Base-by-base conservation (phyloP, 2,888 invertebrate genomes). In the Chouioia cunea region DNA sequence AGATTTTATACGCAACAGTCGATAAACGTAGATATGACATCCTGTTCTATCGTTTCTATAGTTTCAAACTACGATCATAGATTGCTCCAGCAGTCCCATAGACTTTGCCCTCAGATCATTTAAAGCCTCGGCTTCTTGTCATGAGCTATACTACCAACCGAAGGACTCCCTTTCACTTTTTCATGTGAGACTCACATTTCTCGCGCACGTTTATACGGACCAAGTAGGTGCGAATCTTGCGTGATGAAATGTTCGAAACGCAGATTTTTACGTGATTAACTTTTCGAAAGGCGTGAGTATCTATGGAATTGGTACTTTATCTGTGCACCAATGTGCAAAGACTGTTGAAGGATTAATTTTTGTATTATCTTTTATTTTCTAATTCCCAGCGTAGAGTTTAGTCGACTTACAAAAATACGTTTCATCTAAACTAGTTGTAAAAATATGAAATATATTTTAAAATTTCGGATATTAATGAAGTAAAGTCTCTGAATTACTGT, bases 91-190 rank as follows among this genome's bases (percentile, higher is more conserved):
- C n/a, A 18, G 69, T 63, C n/a, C 54, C 12, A 48, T 20, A 16
- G 36, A 63, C 62, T 68, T 58, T 68, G 63, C 68, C 65, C 58
- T 16, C 12, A 43, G 16, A 4, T 43, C 46, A n/a, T n/a, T 6
- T 2, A 44, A 2, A 16, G 58, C 36, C n/a, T 20, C 44, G 47
- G 44, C 23, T 50, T 27, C 12, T 12, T 46, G 12, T 12, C 16
- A 12, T 10, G 18, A 36, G n/a, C 4, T 14, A 1, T 20, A 44
- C 20, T 52, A 15, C n/a, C 47, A 46, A 6, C 14, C 64, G 65
- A 68, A 75, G 72, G 69, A 53, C 57, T 73, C 47, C 77, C 77
- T 77, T 77, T 77, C 77, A 77, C 77, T 77, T 77, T 76, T 70
- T 67, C 70, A 70, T 36, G 36, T 6, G 57, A 27, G 65, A 18